A percentile compares a stretch with the other conserved stretches of the same genome.
Conservation (phyloP, 2,113 vertebrate species). For the Peromyscus polionotus region DNA sequence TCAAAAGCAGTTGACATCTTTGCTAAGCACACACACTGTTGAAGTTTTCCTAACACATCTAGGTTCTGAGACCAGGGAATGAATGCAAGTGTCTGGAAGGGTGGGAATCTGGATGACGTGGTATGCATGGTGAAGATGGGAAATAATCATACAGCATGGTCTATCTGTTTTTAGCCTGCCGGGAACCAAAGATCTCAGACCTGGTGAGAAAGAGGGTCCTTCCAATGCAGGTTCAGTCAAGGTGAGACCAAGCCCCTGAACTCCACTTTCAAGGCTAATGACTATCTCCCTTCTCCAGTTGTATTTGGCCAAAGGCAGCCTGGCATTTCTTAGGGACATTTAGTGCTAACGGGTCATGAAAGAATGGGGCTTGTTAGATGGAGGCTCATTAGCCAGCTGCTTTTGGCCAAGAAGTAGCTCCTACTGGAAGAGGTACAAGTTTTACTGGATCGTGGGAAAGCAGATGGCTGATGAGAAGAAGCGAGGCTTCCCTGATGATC, state of each 20-base stretch:
- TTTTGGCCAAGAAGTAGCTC: conserved; percentile 62
- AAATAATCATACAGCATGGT: conserved; percentile 70
- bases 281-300: conserved; percentile 32
- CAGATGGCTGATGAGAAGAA: conserved; percentile 26
- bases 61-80: background rate
- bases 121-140: conserved; percentile 59
- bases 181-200: conserved; percentile 97
- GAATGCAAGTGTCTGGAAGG: background rate
- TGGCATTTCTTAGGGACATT: conserved; percentile 52
- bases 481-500: conserved; percentile 37
- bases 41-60: background rate
- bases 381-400: conserved; percentile 54
- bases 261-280: conserved; percentile 66
- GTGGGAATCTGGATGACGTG: background rate
- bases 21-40: background rate
- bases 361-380: conserved; percentile 63
- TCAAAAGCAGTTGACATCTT: background rate
- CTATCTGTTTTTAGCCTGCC: conserved; percentile 91
- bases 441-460: conserved; percentile 27
- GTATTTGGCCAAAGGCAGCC: conserved; percentile 50
- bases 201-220: conserved; percentile 95
- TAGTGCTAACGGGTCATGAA: conserved; percentile 61
- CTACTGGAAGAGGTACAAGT: conserved; percentile 30
- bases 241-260: conserved; percentile 88
- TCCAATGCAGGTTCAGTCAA: conserved; percentile 92